Percentiles rank a stretch among this genome's conserved stretches.
Evolutionary conservation across 2,888 invertebrate genomes (phyloP).

Genomic region (Hirudinaria manillensis): DNA sequence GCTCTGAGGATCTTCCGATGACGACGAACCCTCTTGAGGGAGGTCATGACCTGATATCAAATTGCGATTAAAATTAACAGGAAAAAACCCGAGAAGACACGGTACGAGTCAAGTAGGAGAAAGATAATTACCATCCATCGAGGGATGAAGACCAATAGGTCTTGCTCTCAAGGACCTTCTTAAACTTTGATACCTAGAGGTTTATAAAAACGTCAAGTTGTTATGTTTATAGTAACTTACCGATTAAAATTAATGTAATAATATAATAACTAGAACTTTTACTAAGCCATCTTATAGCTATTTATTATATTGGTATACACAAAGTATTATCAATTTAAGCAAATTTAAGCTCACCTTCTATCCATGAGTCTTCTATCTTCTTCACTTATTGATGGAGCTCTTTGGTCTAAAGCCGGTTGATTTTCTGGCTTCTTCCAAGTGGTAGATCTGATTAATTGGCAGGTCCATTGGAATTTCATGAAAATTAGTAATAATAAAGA

Average conservation of each 20-base stretch:
- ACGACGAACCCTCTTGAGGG: background rate
- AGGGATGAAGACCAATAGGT: no score
- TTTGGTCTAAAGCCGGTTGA: background rate
- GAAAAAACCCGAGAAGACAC: no score
- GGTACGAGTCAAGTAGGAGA: no score
- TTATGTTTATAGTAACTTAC: background rate
- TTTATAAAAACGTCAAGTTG: background rate
- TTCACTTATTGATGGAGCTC: conserved; percentile 47
- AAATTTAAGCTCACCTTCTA: conserved; percentile 56
- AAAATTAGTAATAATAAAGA: background rate
- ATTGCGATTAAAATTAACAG: background rate
- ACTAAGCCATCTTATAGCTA: no score
- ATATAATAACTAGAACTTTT: no score
- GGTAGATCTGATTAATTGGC: conserved; percentile 61
- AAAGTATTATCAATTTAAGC: no score
- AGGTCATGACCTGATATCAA: background rate
- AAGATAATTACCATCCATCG: no score
- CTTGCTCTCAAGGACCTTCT: conserved; percentile 14
- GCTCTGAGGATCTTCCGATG: background rate
- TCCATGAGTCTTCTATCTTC: conserved; percentile 68
- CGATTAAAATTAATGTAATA: background rate
- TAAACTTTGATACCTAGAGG: conserved; percentile 17
- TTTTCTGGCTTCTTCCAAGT: conserved; percentile 79
- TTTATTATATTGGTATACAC: no score
- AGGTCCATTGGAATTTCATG: background rate